Evolutionary conservation across 1,140 invertebrate species (phyloP).

Genomic region (Drosophila nebulosa): DNA sequence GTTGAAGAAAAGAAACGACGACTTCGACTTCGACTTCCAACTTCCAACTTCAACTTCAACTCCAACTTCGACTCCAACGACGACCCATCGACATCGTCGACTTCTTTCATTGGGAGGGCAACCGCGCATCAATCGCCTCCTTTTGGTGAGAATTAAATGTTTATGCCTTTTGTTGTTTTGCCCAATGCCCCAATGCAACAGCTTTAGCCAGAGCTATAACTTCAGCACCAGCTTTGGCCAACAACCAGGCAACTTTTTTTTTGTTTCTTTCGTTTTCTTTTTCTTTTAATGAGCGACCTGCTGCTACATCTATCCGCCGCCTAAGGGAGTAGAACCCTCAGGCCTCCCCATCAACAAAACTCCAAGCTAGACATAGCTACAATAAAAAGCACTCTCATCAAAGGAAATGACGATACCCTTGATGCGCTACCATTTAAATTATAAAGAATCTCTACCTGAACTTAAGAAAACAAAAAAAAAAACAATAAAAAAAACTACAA

Average conservation of each 20-base stretch:
- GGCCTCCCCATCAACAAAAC: conserved; percentile 1
- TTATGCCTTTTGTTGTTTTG: conserved; percentile 57
- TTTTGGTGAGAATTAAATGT: conserved; percentile 74
- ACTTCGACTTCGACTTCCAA: conserved; percentile 21
- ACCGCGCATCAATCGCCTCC: conserved; percentile 57
- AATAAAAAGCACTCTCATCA: conserved; percentile 65
- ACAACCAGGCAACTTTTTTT: background rate
- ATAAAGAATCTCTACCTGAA: background rate
- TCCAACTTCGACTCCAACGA: conserved; percentile 13
- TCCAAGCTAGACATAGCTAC: conserved; percentile 34
- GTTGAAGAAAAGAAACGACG: conserved; percentile 10
- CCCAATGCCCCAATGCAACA: conserved; percentile 11
- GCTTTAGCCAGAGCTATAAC: background rate
- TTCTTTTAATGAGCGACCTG: conserved; percentile 65
- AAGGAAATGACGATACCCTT: conserved; percentile 65
- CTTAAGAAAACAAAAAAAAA: background rate
- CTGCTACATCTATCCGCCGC: conserved; percentile 27
- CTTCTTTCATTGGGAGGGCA: conserved; percentile 26
- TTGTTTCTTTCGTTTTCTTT: too few species aligned
- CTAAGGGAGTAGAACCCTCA: too few species aligned
- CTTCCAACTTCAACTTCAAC: conserved; percentile 4
- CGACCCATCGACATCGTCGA: conserved; percentile 25
- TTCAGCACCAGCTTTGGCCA: background rate
- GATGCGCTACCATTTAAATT: background rate
- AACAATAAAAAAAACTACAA: too few species aligned